Percentiles rank a stretch among this genome's conserved stretches.
Evolutionary conservation across 2,888 invertebrate species (phyloP).

Genomic region (Apodemia duryi): DNA sequence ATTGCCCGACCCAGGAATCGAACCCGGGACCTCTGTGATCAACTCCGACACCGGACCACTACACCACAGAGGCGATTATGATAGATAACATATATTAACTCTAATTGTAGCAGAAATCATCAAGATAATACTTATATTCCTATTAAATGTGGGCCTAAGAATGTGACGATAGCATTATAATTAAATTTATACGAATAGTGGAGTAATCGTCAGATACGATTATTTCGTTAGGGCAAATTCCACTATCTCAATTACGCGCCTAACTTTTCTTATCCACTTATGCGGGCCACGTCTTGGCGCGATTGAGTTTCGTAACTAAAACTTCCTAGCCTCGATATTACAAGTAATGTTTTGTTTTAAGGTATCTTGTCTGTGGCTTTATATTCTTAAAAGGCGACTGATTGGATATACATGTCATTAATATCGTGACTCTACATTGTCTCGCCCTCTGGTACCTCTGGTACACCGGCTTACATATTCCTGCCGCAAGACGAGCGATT

Average conservation of each 20-base stretch:
- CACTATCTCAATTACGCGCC: neutral
- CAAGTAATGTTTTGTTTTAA: neutral
- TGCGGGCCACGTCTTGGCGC: slow-evolving; percentile 3
- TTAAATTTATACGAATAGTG: neutral
- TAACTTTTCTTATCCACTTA: slow-evolving; percentile 7
- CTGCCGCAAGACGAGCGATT: no score
- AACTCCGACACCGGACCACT: no score
- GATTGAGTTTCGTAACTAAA: neutral
- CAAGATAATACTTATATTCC: neutral
- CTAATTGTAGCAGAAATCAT: neutral
- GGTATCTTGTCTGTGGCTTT: neutral
- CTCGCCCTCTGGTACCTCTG: no score
- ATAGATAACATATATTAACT: no score
- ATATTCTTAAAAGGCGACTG: no score
- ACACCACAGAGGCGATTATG: no score
- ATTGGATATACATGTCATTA: no score
- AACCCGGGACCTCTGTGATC: no score
- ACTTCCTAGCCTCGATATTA: neutral
- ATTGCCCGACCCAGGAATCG: no score
- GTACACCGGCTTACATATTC: no score
- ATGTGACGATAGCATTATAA: neutral
- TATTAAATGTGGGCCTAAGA: neutral
- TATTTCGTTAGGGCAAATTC: neutral
- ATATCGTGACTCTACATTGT: no score
- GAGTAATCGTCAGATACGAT: neutral